phyloP scores from a whole-genome alignment of 2,797 vertebrate genomes.

The Morelia viridis region DNA sequence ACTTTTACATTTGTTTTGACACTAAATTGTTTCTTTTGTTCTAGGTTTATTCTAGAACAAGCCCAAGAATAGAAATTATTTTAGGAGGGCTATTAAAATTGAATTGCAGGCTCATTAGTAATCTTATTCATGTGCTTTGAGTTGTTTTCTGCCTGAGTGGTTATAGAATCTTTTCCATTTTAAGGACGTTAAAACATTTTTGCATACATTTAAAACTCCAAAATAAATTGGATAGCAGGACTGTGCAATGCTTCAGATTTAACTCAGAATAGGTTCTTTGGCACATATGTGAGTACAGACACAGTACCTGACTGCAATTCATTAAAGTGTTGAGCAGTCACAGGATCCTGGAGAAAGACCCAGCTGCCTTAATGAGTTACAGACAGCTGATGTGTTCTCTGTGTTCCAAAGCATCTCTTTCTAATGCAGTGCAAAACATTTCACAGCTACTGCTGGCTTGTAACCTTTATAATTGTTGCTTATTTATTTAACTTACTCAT shows the following conservation, averaged over 20 bases:
- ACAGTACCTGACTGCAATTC: not conserved
- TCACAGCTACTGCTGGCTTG: not conserved
- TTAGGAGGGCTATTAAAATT: not conserved
- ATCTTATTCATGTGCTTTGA: not conserved
- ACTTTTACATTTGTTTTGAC: slow-evolving; percentile 12
- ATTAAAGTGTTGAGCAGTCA: not conserved
- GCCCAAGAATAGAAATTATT: not conserved
- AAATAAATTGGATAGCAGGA: not conserved
- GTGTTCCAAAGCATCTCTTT: not conserved
- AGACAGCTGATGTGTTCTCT: not conserved
- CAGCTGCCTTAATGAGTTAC: not conserved
- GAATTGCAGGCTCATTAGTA: not conserved
- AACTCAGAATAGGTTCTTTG: not conserved
- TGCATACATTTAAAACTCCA: not conserved
- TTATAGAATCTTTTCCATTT: not conserved
- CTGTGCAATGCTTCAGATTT: not conserved
- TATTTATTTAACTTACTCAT: not conserved
- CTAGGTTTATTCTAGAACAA: not conserved
- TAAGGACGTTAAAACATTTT: not conserved
- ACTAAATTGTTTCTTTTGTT: not conserved
- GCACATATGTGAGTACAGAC: not conserved
- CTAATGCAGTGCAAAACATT: not conserved
- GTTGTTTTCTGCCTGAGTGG: not conserved
- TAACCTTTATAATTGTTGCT: not conserved
- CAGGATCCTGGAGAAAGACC: not conserved